Percentiles rank a stretch among this genome's conserved stretches.
Conservation (phyloP, 2,113 vertebrate genomes). For the Saguinus midas region DNA sequence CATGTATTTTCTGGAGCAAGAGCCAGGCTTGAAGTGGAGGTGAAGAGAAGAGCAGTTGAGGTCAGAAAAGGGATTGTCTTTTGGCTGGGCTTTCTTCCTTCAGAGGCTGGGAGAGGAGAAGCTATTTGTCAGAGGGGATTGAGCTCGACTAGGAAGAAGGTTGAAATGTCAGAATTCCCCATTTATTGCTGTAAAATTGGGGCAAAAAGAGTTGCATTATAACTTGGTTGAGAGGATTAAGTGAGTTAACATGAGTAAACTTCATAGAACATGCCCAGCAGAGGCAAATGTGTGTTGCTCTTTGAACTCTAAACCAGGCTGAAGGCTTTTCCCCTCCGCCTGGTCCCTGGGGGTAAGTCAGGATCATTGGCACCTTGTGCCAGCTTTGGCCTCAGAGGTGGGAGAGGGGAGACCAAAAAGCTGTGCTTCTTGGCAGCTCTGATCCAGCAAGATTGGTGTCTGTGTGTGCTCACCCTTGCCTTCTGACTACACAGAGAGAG, state of each 20-base stretch:
- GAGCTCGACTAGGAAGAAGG: neutral
- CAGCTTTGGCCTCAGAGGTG: neutral
- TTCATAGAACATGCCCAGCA: neutral
- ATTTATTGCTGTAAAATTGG: neutral
- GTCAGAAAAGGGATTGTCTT: neutral
- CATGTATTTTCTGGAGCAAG: slow-evolving; percentile 41
- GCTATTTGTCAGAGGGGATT: neutral
- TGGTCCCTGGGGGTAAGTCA: neutral
- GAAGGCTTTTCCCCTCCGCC: neutral
- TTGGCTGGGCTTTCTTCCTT: neutral
- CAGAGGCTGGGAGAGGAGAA: neutral
- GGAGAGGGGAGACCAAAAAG: neutral
- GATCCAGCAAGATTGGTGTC: neutral
- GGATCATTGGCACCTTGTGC: neutral
- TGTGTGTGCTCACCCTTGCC: neutral
- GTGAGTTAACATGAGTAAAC: neutral
- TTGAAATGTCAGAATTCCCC: neutral
- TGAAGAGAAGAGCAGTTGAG: neutral
- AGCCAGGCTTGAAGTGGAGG: neutral
- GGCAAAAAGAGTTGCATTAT: neutral
- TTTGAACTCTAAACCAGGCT: neutral
- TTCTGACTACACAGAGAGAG: neutral
- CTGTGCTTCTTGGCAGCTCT: neutral
- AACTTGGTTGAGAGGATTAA: neutral
- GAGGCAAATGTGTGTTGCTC: neutral